A percentile compares a stretch with the other conserved stretches of the same genome.
These are phyloP conservation scores for Ariolimax columbianus DNA, from an alignment of 2,888 invertebrate species.

Conservation along the genomic window DNA sequence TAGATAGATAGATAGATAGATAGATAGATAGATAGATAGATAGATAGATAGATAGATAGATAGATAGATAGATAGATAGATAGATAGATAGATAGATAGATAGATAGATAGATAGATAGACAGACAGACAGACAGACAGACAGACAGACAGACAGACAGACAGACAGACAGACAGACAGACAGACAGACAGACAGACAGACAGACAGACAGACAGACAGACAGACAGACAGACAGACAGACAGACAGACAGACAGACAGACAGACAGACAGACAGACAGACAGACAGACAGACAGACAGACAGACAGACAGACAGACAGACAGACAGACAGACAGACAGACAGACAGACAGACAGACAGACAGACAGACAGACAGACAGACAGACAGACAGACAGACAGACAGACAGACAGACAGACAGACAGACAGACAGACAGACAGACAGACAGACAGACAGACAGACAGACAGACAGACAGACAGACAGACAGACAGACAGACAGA, in stretches of 20 bases:
- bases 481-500: no score
- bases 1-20: no score
- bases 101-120: no score
- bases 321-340: not conserved
- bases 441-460: no score
- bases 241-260: not conserved
- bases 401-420: no score
- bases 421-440: no score
- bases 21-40: no score
- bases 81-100: no score
- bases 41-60: no score
- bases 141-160: not conserved
- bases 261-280: not conserved
- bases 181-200: constrained; percentile 8
- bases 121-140: not conserved
- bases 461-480: no score
- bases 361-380: not conserved
- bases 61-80: no score
- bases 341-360: not conserved
- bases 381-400: no score
- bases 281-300: not conserved
- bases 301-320: not conserved
- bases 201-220: constrained; percentile 8
- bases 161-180: not conserved
- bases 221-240: constrained; percentile 5